These are phyloP conservation scores for Taeniopygia guttata DNA, from an alignment of 2,797 vertebrate genomes.

Conservation along the genomic window DNA sequence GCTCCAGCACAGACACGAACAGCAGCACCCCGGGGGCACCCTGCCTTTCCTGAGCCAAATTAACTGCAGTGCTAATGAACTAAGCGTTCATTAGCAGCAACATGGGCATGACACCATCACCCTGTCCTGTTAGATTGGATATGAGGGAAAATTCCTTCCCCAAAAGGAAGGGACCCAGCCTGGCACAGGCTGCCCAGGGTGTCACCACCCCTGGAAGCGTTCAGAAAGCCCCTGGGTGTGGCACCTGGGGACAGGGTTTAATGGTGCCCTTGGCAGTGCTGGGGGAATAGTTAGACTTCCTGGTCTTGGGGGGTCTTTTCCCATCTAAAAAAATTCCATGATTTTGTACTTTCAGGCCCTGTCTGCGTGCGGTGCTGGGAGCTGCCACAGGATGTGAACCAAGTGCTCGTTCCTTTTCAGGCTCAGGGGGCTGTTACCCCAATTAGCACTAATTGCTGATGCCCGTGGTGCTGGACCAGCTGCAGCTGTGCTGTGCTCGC, in stretches of 20 bases:
- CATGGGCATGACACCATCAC: accelerated
- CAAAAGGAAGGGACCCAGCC: background rate
- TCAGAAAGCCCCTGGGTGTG: background rate
- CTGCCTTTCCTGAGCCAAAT: background rate
- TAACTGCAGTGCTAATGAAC: background rate
- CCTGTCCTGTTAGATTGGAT: accelerated
- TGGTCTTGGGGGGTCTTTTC: background rate
- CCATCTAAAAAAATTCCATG: background rate
- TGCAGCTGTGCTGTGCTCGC: background rate
- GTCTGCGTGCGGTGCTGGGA: accelerated
- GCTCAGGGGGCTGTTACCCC: background rate
- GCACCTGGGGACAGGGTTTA: background rate
- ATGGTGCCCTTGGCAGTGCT: background rate
- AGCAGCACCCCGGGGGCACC: background rate
- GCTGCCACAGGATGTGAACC: background rate
- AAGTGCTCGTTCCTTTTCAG: background rate
- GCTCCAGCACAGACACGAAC: background rate
- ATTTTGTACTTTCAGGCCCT: background rate
- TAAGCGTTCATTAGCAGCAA: accelerated
- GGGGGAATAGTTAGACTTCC: background rate
- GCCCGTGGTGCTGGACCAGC: background rate
- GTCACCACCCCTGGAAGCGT: background rate
- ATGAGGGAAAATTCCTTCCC: background rate
- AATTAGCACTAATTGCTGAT: background rate
- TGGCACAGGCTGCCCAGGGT: background rate